A percentile compares a stretch with the other conserved stretches of the same genome.
Conservation (phyloP, 92 coral and sea anemone genomes). For the Actinernus sp. region DNA sequence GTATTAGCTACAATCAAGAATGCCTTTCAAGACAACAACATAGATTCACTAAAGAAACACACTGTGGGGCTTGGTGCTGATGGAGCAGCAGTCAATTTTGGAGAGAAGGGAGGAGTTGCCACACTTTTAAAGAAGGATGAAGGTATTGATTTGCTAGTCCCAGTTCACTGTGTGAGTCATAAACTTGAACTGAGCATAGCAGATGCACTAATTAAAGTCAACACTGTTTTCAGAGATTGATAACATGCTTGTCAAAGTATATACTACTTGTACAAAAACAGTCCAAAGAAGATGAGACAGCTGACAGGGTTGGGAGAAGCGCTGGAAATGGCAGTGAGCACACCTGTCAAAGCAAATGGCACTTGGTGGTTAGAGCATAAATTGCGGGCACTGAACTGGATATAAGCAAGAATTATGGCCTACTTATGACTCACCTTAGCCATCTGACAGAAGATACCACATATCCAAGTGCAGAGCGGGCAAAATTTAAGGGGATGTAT, state of each 20-base stretch:
- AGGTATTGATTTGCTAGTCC: conserved; percentile 58
- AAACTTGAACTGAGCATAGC: conserved; percentile 57
- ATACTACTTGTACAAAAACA: conserved; percentile 64
- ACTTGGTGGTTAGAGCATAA: conserved; percentile 69
- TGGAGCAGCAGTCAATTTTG: conserved; percentile 48
- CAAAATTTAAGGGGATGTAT: conserved; percentile 54
- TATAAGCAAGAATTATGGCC: conserved; percentile 51
- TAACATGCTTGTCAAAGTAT: conserved; percentile 23
- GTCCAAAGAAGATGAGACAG: conserved; percentile 60
- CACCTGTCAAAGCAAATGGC: conserved; percentile 47
- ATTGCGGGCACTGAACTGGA: conserved; percentile 59
- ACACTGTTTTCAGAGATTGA: conserved; percentile 41
- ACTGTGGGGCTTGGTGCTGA: conserved; percentile 55
- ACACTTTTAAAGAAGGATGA: conserved; percentile 37
- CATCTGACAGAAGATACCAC: conserved; percentile 35
- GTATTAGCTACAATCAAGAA: conserved; percentile 21
- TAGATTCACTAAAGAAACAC: conserved; percentile 22
- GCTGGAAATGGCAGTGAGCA: conserved; percentile 47
- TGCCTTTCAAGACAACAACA: conserved; percentile 35
- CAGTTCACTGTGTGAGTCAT: conserved; percentile 63
- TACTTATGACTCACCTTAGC: conserved; percentile 42
- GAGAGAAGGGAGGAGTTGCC: conserved; percentile 39
- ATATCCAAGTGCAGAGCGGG: conserved; percentile 25
- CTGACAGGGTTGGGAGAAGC: conserved; percentile 54
- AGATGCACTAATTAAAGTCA: conserved; percentile 58